Evolutionary conservation across 2,888 invertebrate species (phyloP), one percentile per base, ranked within the genome.

Genomic region (Eupelmus urozonus): DNA sequence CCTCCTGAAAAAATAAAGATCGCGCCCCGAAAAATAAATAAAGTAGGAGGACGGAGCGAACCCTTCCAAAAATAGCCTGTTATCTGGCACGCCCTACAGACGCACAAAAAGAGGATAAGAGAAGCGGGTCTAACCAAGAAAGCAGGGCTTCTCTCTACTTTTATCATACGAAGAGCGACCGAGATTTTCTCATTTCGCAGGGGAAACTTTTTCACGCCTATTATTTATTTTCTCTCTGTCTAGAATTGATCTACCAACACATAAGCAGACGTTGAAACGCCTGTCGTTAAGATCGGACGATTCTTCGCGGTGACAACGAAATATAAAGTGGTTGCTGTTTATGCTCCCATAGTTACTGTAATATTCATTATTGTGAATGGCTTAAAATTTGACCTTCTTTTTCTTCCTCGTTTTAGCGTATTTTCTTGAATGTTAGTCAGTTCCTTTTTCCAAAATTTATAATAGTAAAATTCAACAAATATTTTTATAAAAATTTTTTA

Each of bases 211-310:
- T 81, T 71, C 76, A 78, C 80, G 79, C 80, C 80, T 75, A 81
- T 80, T 80, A 81, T 81, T 81, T 82, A 81, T 82, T 79, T 76
- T 79, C 77, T 79, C 71, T 66, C 20, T 77, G 69, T 60, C 51
- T 3, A 3, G 53, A 66, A 75, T 53, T 34, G 60, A 23, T 20
- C 13, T 34, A 34, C 34, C 9, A 5, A 34, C n/a, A n/a, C 53
- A 11, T 20, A 20, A 20, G 20, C 20, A 20, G n/a, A n/a, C n/a
- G n/a, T n/a, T n/a, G n/a, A n/a, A n/a, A n/a, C n/a, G n/a, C n/a
- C n/a, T n/a, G n/a, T n/a, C n/a, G n/a, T n/a, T n/a, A n/a, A n/a
- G n/a, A n/a, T 40, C 40, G 27, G 0, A 51, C 16, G 45, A 7
- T 45, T n/a, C 20, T 16, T 29, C 27, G 18, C 5, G 25, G 45